These are phyloP conservation scores for Panagrolaimus sp. DNA, from an alignment of 1,140 invertebrate genomes.

Conservation along the genomic window DNA sequence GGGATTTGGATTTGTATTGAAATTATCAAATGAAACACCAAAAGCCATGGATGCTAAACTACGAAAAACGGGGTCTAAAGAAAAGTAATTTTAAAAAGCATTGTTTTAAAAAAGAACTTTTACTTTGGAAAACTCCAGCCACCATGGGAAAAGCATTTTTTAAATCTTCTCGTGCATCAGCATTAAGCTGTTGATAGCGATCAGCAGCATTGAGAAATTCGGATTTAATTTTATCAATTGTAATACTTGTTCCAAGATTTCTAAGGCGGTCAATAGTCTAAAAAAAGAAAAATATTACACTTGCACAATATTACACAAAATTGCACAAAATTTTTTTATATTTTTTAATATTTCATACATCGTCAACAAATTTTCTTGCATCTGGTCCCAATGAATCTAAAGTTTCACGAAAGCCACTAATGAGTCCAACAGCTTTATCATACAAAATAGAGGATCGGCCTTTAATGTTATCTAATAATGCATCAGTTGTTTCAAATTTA, in stretches of 20 bases:
- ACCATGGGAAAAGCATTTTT: conserved; percentile 12
- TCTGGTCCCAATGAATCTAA: conserved; percentile 33
- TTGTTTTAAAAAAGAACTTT: background rate
- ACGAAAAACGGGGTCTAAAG: conserved; percentile 8
- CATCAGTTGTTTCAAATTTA: conserved; percentile 27
- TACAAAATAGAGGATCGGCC: conserved; percentile 40
- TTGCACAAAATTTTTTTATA: background rate
- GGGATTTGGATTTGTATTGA: background rate
- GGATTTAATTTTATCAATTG: background rate
- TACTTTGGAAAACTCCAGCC: conserved; percentile 2
- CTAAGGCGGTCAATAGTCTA: background rate
- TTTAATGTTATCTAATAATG: conserved; percentile 24
- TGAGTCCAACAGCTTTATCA: conserved; percentile 37
- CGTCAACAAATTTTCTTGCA: conserved; percentile 37
- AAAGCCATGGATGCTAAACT: background rate
- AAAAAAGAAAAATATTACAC: background rate
- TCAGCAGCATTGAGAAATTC: background rate
- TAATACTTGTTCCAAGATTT: background rate
- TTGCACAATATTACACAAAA: background rate
- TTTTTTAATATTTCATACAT: conserved; percentile 26
- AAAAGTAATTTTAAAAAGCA: background rate
- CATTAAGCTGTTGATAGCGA: background rate
- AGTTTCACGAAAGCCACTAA: conserved; percentile 31
- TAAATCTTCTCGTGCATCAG: background rate
- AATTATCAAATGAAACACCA: background rate